Percentiles rank a stretch among this genome's conserved stretches.
phyloP scores from a whole-genome alignment of 1,140 invertebrate genomes.

The Homalodisca vitripennis region DNA sequence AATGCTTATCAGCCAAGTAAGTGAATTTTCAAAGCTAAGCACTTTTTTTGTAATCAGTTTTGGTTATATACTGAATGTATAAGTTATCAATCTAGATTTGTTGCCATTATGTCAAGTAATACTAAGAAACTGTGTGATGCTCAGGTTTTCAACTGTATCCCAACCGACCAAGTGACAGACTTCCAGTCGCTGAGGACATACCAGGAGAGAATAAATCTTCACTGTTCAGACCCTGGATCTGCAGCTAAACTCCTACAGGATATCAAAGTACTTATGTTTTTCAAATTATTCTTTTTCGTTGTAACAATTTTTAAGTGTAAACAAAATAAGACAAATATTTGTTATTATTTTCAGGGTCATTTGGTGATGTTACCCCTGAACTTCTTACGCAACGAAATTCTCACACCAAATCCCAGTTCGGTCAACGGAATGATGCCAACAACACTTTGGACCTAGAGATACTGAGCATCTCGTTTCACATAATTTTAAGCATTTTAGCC shows the following conservation, averaged over 20 bases:
- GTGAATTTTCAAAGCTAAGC: too few species aligned
- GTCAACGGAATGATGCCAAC: slow-evolving; percentile 84
- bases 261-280: slow-evolving; percentile 56
- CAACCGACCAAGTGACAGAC: slow-evolving; percentile 71
- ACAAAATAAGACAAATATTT: background rate
- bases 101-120: too few species aligned
- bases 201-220: slow-evolving; percentile 63
- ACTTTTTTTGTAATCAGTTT: too few species aligned
- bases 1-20: too few species aligned
- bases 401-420: slow-evolving; percentile 74
- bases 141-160: slow-evolving; percentile 78
- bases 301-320: background rate
- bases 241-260: slow-evolving; percentile 69
- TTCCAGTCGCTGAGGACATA: slow-evolving; percentile 74
- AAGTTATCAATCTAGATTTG: too few species aligned
- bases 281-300: background rate
- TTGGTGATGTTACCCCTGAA: slow-evolving; percentile 83
- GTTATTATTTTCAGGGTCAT: slow-evolving; percentile 62
- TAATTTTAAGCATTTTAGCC: too few species aligned
- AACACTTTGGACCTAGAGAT: slow-evolving; percentile 67
- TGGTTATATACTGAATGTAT: too few species aligned
- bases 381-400: slow-evolving; percentile 79
- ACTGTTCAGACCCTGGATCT: slow-evolving; percentile 62
- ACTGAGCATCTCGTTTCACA: background rate
- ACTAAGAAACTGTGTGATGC: too few species aligned